A percentile compares a stretch with the other conserved stretches of the same genome.
Conservation (phyloP, 2,888 invertebrate genomes). For the Drosophila neonasuta region DNA sequence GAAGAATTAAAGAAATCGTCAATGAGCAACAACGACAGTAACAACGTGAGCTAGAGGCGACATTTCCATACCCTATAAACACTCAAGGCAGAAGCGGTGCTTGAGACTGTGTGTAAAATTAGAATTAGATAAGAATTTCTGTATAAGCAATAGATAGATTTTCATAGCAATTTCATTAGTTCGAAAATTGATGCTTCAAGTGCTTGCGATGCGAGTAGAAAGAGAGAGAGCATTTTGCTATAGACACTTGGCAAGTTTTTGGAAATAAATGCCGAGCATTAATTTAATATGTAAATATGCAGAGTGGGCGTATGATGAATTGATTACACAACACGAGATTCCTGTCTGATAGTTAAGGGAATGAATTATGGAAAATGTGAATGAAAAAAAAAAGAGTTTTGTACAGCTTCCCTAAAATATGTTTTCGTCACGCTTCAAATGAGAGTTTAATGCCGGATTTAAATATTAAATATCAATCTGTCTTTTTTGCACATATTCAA, state of each 20-base stretch:
- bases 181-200: background rate
- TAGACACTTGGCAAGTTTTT: background rate
- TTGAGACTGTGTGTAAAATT: conserved; percentile 17
- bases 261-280: background rate
- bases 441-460: background rate
- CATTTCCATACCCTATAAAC: conserved; percentile 16
- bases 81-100: background rate
- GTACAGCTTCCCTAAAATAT: background rate
- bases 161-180: background rate
- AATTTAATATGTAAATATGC: conserved; percentile 4
- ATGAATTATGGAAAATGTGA: background rate
- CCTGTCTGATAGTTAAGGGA: background rate
- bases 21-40: conserved; percentile 12
- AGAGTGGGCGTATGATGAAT: background rate
- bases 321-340: background rate
- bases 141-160: background rate
- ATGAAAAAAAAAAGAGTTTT: background rate
- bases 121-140: background rate
- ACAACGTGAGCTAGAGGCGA: conserved; percentile 12
- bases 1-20: conserved; percentile 28
- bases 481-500: background rate
- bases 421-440: background rate
- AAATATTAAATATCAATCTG: background rate
- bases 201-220: background rate
- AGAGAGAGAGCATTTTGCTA: background rate